Conservation (phyloP, 2,797 vertebrate genomes). For the Poecilia wingei region DNA sequence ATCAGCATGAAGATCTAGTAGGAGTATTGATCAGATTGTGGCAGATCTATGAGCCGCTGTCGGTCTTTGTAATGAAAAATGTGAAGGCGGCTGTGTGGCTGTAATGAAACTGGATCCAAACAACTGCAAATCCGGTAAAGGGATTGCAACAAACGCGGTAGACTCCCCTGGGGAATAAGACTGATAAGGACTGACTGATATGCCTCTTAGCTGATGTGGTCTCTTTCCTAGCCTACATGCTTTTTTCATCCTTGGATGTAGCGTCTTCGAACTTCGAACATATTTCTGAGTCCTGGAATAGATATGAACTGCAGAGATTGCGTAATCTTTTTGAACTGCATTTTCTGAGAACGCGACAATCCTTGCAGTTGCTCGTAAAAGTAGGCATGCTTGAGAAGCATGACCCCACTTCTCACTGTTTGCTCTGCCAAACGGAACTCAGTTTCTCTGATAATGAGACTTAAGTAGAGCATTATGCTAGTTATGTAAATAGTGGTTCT, state of each 20-base stretch:
- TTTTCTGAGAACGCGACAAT: not conserved
- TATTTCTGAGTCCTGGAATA: not conserved
- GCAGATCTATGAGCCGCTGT: slow-evolving; percentile 33
- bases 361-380: not conserved
- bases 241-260: not conserved
- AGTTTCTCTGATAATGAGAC: not conserved
- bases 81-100: not conserved
- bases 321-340: not conserved
- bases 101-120: slow-evolving; percentile 16
- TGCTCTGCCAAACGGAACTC: not conserved
- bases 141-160: slow-evolving; percentile 18
- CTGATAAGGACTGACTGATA: slow-evolving; percentile 20
- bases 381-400: not conserved
- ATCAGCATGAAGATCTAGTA: not conserved
- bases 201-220: slow-evolving; percentile 37
- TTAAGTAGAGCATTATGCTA: not conserved
- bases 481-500: not conserved
- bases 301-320: not conserved
- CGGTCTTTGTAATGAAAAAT: slow-evolving; percentile 39
- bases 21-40: slow-evolving; percentile 24
- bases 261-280: no score
- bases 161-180: slow-evolving; percentile 23
- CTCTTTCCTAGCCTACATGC: not conserved
- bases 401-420: not conserved
- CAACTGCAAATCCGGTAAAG: slow-evolving; percentile 28